phyloP scores from a whole-genome alignment of 2,888 invertebrate species.

The Pterobdella sp. region DNA sequence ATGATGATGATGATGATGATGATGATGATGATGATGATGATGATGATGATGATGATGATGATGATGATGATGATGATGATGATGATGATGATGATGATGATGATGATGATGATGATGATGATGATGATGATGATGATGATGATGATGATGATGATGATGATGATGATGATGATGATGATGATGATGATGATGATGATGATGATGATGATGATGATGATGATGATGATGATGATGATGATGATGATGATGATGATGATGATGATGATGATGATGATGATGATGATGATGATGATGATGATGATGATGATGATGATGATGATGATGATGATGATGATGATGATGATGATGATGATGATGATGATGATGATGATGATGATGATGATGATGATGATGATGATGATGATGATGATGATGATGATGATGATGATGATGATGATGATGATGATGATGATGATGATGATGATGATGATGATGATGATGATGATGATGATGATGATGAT shows the following conservation, averaged over 20 bases:
- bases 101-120: conserved; percentile 19
- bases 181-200: conserved; percentile 2
- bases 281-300: conserved; percentile 1
- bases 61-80: conserved; percentile 31
- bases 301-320: background rate
- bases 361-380: conserved; percentile 16
- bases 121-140: background rate
- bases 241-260: conserved; percentile 19
- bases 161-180: conserved; percentile 6
- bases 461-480: background rate
- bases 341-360: conserved; percentile 20
- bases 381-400: background rate
- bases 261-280: conserved; percentile 2
- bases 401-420: background rate
- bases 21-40: conserved; percentile 21
- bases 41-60: conserved; percentile 30
- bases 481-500: conserved; percentile 18
- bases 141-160: conserved; percentile 18
- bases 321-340: conserved; percentile 1
- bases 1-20: background rate
- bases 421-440: background rate
- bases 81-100: conserved; percentile 28
- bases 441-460: background rate
- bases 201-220: background rate
- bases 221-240: conserved; percentile 8